Base-by-base conservation (phyloP, 2,797 vertebrate species). In the Enteromius treurensis region DNA sequence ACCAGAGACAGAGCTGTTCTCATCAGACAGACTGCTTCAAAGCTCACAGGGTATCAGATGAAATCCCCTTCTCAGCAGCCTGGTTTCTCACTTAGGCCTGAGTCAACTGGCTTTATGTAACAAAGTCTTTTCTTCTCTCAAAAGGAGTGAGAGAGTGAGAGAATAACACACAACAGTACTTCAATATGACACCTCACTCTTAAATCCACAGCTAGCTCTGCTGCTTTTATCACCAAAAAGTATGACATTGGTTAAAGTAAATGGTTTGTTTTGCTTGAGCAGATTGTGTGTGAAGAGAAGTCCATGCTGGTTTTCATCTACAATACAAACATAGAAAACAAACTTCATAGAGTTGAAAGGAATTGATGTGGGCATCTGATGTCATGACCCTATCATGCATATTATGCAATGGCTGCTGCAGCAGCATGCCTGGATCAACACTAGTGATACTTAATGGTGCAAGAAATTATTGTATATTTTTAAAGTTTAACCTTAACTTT, bases 41-140 rank as follows among this genome's bases (percentile, higher is more conserved):
- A 81, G 40, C 69, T 64, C 79, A 70, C 67, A 49, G 29, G 37
- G 80, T 81, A 64, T 74, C 58, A 81, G 40, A 71, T 60, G 37
- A 80, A 60, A 81, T 81, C 80, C 49, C 80, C 45, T 64, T 51
- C 69, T 81, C 69, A 51, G 58, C 58, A 64, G 79, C 68, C 80
- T 74, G 69, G 26, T 81, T 74, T 81, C 78, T 75, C 70, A 11
- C 29, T 76, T 51, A 81, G 64, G 29, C 51, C 7, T 60, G 26
- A 47, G 62, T 84, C 71, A 68, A 47, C 65, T 13, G 60, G 64
- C 42, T 80, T 49, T 84, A 68, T 34, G 64, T 75, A 84, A 80
- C 70, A 34, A 70, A 68, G 77, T 37, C 47, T 32, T 79, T 69
- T 80, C 37, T 42, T 65, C 70, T 68, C 62, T 58, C 70, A 80